These are phyloP conservation scores for Zosterops pallidus DNA, from an alignment of 2,113 vertebrate species.

Conservation along the genomic window DNA sequence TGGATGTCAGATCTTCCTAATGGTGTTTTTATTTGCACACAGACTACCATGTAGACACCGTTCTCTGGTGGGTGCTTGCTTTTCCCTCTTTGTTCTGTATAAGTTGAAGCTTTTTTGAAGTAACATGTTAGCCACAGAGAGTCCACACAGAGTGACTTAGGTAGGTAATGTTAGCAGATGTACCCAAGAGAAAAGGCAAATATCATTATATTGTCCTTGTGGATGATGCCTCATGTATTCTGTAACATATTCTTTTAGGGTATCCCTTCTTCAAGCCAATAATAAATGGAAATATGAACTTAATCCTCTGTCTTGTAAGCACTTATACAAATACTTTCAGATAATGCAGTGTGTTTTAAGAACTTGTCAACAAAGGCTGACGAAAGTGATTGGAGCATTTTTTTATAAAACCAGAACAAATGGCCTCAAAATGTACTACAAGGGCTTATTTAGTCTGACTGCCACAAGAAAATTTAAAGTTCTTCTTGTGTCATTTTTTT, in stretches of 20 bases:
- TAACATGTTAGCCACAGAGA: neutral
- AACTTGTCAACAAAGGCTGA: neutral
- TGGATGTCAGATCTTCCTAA: neutral
- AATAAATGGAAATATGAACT: neutral
- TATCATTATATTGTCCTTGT: neutral
- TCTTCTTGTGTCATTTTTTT: neutral
- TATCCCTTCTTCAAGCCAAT: neutral
- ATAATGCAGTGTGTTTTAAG: neutral
- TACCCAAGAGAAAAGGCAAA: neutral
- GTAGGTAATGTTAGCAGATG: neutral
- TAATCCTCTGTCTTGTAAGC: neutral
- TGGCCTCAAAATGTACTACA: neutral
- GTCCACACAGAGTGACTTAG: neutral
- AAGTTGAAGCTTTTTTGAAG: neutral
- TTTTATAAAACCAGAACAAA: neutral
- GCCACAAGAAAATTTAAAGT: neutral
- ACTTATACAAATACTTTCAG: neutral
- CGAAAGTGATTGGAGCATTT: neutral
- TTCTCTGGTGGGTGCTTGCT: neutral
- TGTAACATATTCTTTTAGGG: neutral
- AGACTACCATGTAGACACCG: rapidly evolving
- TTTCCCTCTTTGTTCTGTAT: neutral
- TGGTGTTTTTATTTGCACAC: neutral
- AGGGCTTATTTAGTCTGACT: neutral
- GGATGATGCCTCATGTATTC: neutral